phyloP scores from a whole-genome alignment of 2,113 vertebrate species.

The Vicugna pacos region DNA sequence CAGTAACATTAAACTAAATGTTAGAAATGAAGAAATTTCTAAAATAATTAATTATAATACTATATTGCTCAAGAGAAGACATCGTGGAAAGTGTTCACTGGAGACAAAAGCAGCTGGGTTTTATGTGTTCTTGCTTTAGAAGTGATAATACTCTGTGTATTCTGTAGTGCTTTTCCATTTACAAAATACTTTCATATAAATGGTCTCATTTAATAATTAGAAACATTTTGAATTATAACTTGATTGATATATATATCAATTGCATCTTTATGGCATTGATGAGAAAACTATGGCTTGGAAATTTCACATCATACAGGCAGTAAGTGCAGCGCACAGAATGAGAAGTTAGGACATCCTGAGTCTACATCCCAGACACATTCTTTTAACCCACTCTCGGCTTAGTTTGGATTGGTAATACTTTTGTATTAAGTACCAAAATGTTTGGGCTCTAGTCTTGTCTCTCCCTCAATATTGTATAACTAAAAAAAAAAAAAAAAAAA shows the following conservation, averaged over 20 bases:
- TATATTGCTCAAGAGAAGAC: not conserved
- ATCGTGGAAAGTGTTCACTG: not conserved
- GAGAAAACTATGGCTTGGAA: not conserved
- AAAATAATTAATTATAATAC: not conserved
- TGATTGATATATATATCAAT: not conserved
- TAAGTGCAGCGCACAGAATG: not conserved
- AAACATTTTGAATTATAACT: not conserved
- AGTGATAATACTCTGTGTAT: not conserved
- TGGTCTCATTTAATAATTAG: not conserved
- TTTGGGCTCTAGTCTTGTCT: not conserved
- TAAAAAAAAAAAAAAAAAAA: not conserved
- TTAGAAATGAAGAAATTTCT: constrained; percentile 13
- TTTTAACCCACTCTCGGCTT: not conserved
- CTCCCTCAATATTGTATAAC: not conserved
- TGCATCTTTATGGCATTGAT: not conserved
- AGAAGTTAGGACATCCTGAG: not conserved
- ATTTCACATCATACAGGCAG: not conserved
- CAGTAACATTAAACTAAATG: constrained; percentile 90
- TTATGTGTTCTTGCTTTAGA: not conserved
- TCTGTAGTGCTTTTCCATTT: not conserved
- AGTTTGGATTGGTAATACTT: not conserved
- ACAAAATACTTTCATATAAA: not conserved
- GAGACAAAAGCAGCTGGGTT: not conserved
- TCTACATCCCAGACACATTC: not conserved
- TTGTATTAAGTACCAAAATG: not conserved